Conservation (phyloP, 2,888 invertebrate genomes). For the Timema podura region DNA sequence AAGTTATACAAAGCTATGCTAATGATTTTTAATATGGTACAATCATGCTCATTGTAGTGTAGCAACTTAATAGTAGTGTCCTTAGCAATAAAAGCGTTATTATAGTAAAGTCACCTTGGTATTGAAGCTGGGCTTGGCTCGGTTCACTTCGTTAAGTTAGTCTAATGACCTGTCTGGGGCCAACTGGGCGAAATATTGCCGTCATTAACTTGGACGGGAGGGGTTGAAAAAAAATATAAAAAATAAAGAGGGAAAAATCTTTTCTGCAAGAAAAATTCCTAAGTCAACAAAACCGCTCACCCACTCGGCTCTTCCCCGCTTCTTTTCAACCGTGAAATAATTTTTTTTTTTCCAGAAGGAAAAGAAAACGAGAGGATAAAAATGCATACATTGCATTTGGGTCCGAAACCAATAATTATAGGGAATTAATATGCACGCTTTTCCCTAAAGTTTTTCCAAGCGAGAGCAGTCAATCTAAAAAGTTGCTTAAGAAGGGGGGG, state of each 20-base stretch:
- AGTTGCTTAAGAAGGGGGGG: slow-evolving; percentile 29
- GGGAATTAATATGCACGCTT: slow-evolving; percentile 40
- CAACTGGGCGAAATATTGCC: slow-evolving; percentile 39
- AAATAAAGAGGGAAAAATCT: slow-evolving; percentile 30
- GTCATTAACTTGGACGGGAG: slow-evolving; percentile 36
- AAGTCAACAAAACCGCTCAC: slow-evolving; percentile 38
- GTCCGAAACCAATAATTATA: slow-evolving; percentile 37
- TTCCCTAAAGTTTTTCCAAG: slow-evolving; percentile 30
- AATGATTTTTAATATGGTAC: no score
- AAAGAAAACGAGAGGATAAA: slow-evolving; percentile 32
- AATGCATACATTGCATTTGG: slow-evolving; percentile 40
- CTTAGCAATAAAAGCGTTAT: no score
- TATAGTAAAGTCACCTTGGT: no score
- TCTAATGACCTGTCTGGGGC: slow-evolving; percentile 40
- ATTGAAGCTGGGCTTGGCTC: no score
- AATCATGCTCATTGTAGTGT: no score
- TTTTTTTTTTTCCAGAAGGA: slow-evolving; percentile 21
- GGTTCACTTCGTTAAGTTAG: not conserved
- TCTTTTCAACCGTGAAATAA: slow-evolving; percentile 31
- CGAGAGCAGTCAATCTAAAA: slow-evolving; percentile 33
- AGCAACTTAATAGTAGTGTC: no score
- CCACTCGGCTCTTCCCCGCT: slow-evolving; percentile 26
- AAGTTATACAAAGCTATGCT: no score
- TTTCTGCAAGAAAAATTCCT: slow-evolving; percentile 38
- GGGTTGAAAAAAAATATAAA: not conserved